These are phyloP conservation scores for Sebastiscus tertius DNA, from an alignment of 2,797 vertebrate genomes.

Conservation along the genomic window DNA sequence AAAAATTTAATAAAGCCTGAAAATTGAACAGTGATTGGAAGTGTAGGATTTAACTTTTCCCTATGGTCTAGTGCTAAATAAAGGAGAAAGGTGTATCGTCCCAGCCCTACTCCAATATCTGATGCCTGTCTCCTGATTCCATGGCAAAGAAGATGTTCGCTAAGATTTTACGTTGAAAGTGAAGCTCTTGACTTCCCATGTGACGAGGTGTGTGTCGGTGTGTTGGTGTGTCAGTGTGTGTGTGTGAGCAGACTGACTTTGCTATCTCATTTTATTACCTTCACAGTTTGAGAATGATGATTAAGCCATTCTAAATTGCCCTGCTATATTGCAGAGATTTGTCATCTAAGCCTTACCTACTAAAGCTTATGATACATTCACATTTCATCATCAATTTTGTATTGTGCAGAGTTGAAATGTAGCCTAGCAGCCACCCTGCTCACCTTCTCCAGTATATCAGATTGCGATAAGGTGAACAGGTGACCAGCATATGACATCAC, in stretches of 20 bases:
- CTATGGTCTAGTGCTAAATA: too few species aligned
- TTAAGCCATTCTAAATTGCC: background rate
- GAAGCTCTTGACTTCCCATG: background rate
- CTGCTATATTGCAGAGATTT: background rate
- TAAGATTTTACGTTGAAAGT: background rate
- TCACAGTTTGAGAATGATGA: background rate
- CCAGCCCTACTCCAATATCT: background rate
- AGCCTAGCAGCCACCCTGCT: slow-evolving; percentile 6
- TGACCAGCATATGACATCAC: slow-evolving; percentile 58
- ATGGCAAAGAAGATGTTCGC: background rate
- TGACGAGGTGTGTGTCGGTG: background rate
- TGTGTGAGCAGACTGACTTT: background rate
- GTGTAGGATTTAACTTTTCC: too few species aligned
- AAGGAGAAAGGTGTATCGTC: too few species aligned
- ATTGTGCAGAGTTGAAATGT: slow-evolving; percentile 28
- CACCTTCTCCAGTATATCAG: slow-evolving; percentile 42
- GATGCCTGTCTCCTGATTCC: background rate
- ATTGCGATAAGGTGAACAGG: slow-evolving; percentile 48
- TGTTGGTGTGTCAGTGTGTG: accelerated
- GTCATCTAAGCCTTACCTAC: background rate
- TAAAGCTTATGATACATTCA: background rate
- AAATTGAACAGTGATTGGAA: too few species aligned
- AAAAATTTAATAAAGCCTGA: too few species aligned
- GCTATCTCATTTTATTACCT: background rate
- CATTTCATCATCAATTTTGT: slow-evolving; percentile 36